Percentiles rank a stretch among this genome's conserved stretches.
Evolutionary conservation across 2,113 vertebrate genomes (phyloP).

Genomic region (Nothobranchius furzeri): DNA sequence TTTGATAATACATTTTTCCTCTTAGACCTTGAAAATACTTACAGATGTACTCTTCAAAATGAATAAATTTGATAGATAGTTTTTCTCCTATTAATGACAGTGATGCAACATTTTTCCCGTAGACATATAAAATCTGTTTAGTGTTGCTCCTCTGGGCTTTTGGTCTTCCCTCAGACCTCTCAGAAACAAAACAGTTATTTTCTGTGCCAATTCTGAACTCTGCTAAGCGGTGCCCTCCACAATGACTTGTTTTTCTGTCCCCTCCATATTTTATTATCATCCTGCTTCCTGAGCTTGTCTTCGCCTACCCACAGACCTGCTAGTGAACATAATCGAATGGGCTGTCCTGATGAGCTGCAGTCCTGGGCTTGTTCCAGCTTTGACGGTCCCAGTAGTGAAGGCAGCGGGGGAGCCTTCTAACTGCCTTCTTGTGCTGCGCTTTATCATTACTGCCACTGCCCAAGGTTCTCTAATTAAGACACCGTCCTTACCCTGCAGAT

Average conservation of each 20-base stretch:
- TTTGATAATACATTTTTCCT: slow-evolving; percentile 25
- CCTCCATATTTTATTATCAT: slow-evolving; percentile 20
- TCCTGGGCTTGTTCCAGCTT: slow-evolving; percentile 44
- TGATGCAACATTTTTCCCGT: slow-evolving; percentile 43
- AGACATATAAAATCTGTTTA: slow-evolving; percentile 41
- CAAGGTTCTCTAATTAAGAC: slow-evolving; percentile 71
- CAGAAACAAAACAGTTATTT: slow-evolving; percentile 11
- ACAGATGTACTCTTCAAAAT: slow-evolving; percentile 36
- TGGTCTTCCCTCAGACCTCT: slow-evolving; percentile 44
- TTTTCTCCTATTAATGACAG: slow-evolving; percentile 21
- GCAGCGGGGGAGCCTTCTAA: slow-evolving; percentile 40
- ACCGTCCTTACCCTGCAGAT: slow-evolving; percentile 54
- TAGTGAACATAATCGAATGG: slow-evolving; percentile 34
- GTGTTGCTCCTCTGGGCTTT: slow-evolving; percentile 32
- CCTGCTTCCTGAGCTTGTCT: slow-evolving; percentile 8
- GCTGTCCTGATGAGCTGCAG: slow-evolving; percentile 41
- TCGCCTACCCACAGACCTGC: slow-evolving; percentile 25
- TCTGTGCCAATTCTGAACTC: slow-evolving; percentile 38
- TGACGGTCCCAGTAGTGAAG: slow-evolving; percentile 58
- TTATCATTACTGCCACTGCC: slow-evolving; percentile 59
- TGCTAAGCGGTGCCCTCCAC: slow-evolving; percentile 30
- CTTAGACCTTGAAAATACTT: slow-evolving; percentile 26
- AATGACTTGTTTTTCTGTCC: slow-evolving; percentile 15
- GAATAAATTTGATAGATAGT: slow-evolving; percentile 45
- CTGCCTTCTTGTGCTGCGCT: slow-evolving; percentile 43